phyloP scores from a whole-genome alignment of 2,113 vertebrate species.

The Tympanuchus pallidicinctus region DNA sequence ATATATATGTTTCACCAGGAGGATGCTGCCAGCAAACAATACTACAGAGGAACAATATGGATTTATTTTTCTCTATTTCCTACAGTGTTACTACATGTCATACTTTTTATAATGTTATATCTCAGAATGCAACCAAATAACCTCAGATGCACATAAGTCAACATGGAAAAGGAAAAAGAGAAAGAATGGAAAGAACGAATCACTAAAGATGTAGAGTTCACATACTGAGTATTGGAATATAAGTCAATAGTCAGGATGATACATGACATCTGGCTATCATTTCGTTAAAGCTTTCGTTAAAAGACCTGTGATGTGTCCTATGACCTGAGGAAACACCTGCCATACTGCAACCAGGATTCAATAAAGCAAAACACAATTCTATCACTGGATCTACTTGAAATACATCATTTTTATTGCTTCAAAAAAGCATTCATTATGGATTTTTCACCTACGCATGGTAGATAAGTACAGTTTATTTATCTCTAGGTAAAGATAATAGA shows the following conservation, averaged over 20 bases:
- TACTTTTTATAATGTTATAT: neutral
- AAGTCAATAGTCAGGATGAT: neutral
- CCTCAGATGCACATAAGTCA: neutral
- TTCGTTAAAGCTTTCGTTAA: neutral
- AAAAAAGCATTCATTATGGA: neutral
- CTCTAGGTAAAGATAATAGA: neutral
- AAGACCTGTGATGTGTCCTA: neutral
- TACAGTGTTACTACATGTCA: neutral
- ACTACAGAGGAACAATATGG: neutral
- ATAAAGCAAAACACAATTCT: neutral
- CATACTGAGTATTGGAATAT: neutral
- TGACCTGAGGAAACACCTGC: neutral
- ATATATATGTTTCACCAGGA: neutral
- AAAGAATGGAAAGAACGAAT: neutral
- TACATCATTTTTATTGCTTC: neutral
- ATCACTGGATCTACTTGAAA: neutral
- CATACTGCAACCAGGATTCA: neutral
- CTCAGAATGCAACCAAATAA: neutral
- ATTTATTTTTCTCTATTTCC: neutral
- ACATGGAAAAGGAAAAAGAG: neutral
- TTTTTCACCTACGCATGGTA: neutral
- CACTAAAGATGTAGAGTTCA: neutral
- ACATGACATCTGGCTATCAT: neutral
- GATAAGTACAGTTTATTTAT: neutral
- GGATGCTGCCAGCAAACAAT: neutral